Conservation (phyloP, 1,140 invertebrate species). For the Drosophila rufa region DNA sequence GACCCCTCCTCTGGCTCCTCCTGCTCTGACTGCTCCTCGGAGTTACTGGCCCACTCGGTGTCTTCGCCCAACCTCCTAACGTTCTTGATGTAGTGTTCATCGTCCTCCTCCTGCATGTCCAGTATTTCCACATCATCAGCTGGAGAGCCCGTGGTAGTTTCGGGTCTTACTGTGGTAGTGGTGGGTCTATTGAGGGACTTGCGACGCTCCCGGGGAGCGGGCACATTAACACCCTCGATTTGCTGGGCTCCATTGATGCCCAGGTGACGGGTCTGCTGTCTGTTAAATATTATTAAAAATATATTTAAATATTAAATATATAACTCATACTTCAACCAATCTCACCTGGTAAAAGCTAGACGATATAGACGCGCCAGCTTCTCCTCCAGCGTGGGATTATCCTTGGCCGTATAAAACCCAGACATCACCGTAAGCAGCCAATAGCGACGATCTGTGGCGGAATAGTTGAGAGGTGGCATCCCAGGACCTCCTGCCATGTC, state of each 20-base stretch:
- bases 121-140: conserved; percentile 71
- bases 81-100: conserved; percentile 59
- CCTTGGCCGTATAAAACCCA: conserved; percentile 85
- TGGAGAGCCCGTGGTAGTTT: conserved; percentile 44
- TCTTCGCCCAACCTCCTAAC: conserved; percentile 45
- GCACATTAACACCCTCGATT: conserved; percentile 61
- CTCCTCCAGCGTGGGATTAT: conserved; percentile 86
- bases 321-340: not conserved
- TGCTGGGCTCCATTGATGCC: conserved; percentile 86
- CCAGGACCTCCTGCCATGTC: conserved; percentile 51
- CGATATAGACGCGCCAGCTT: conserved; percentile 88
- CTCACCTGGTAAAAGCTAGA: conserved; percentile 88
- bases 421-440: conserved; percentile 92
- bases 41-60: conserved; percentile 68
- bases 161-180: conserved; percentile 15
- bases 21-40: conserved; percentile 39
- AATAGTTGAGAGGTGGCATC: conserved; percentile 78
- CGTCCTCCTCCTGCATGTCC: conserved; percentile 61
- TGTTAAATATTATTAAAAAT: conserved; percentile 74
- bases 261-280: conserved; percentile 90
- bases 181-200: conserved; percentile 40
- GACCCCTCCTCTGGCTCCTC: conserved; percentile 10
- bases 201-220: conserved; percentile 69
- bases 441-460: conserved; percentile 87
- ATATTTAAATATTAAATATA: not conserved